Percentiles rank a stretch among this genome's conserved stretches.
These are phyloP conservation scores for Drosophila sp. DNA, from an alignment of 1,140 invertebrate species.

Conservation along the genomic window DNA sequence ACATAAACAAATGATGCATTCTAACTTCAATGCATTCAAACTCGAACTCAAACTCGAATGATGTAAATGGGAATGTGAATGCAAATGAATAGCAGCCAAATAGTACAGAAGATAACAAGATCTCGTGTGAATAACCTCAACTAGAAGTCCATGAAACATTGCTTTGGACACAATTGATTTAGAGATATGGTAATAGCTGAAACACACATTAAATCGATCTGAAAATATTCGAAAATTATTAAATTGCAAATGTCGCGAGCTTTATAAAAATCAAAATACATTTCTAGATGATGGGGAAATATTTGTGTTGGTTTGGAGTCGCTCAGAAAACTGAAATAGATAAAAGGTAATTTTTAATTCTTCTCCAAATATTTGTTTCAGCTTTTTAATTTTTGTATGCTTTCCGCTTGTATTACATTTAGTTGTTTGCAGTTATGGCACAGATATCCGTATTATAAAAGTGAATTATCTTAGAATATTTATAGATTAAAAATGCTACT, in stretches of 20 bases:
- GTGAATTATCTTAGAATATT: too few species aligned
- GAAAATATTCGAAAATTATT: neutral
- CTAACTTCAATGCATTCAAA: constrained; percentile 14
- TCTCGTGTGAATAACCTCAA: constrained; percentile 34
- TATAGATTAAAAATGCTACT: too few species aligned
- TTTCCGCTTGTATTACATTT: too few species aligned
- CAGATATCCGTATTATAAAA: too few species aligned
- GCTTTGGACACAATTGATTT: neutral
- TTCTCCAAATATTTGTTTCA: too few species aligned
- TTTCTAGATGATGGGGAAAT: too few species aligned
- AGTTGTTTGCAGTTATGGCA: too few species aligned
- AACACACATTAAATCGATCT: neutral
- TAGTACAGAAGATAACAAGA: constrained; percentile 2
- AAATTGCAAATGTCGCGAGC: neutral
- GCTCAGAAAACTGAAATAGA: neutral
- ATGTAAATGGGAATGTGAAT: constrained; percentile 11
- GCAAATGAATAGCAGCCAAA: constrained; percentile 12
- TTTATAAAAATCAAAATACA: neutral
- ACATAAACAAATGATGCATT: constrained; percentile 24
- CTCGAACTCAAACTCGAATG: constrained; percentile 21
- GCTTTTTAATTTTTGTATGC: too few species aligned
- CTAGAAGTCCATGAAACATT: neutral
- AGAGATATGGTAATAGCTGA: neutral
- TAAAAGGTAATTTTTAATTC: too few species aligned
- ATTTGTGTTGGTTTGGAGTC: too few species aligned